These are phyloP conservation scores for Sander vitreus DNA, from an alignment of 2,113 vertebrate genomes.

Conservation along the genomic window DNA sequence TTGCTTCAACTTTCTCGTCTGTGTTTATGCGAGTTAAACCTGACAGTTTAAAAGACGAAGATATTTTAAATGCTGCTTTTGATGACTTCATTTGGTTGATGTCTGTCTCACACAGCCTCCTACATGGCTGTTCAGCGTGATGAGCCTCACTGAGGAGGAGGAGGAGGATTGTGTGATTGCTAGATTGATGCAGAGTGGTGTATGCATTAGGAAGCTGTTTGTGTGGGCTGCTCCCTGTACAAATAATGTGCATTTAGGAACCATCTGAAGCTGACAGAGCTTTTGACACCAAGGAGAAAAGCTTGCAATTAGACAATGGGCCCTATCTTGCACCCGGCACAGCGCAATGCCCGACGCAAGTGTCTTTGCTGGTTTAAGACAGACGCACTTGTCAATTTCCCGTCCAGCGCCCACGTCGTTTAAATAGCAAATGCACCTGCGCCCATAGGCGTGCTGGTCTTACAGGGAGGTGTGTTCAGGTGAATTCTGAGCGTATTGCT, in stretches of 20 bases:
- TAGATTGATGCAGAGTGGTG: slow-evolving; percentile 3
- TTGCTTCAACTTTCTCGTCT: slow-evolving; percentile 12
- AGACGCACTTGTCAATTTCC: too few species aligned
- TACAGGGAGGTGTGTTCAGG: too few species aligned
- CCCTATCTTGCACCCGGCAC: too few species aligned
- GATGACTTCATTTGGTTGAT: slow-evolving; percentile 55
- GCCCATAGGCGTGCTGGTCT: too few species aligned
- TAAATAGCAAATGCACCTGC: too few species aligned
- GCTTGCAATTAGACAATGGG: not conserved
- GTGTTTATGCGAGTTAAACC: slow-evolving; percentile 24
- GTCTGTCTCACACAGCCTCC: slow-evolving; percentile 30
- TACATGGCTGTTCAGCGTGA: slow-evolving; percentile 5
- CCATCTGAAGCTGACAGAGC: not conserved
- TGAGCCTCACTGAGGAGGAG: not conserved
- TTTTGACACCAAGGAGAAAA: slow-evolving; percentile 20
- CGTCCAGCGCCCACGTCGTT: too few species aligned
- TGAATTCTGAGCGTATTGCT: too few species aligned
- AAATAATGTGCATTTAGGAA: slow-evolving; percentile 14
- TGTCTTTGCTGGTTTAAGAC: too few species aligned
- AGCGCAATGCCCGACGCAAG: too few species aligned
- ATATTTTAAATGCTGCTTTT: slow-evolving; percentile 47
- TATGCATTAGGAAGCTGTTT: not conserved
- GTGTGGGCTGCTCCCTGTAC: slow-evolving; percentile 18
- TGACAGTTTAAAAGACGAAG: slow-evolving; percentile 43
- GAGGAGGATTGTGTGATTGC: not conserved